A percentile compares a stretch with the other conserved stretches of the same genome.
Conservation (phyloP, 1,140 invertebrate genomes). For the Bombus confusus region DNA sequence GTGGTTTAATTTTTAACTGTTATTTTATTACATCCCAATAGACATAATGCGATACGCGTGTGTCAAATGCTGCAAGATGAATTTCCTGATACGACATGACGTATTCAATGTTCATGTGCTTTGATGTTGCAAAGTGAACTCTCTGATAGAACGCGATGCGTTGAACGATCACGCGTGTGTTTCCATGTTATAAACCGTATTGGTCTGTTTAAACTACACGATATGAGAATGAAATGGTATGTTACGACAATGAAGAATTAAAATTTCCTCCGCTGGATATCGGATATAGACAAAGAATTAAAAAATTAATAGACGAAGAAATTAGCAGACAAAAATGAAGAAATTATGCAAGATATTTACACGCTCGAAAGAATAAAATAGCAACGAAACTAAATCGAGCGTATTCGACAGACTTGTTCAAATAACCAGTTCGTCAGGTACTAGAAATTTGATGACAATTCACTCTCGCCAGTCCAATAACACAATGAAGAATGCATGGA, state of each 20-base stretch:
- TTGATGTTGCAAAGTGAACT: background rate
- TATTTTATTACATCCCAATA: background rate
- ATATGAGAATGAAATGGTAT: too few species aligned
- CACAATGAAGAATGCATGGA: background rate
- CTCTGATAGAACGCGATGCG: background rate
- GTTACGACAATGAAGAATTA: too few species aligned
- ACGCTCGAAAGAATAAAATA: background rate
- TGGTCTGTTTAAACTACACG: background rate
- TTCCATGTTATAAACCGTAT: background rate
- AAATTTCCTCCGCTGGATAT: too few species aligned
- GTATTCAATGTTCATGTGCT: background rate
- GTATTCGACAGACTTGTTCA: background rate
- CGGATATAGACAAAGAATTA: too few species aligned
- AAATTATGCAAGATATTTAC: too few species aligned
- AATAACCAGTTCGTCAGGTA: background rate
- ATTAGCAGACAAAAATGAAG: too few species aligned
- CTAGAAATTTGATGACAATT: background rate
- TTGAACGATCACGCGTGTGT: background rate
- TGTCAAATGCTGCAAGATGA: background rate
- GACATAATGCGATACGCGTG: background rate
- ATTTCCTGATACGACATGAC: background rate
- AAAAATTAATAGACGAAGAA: too few species aligned
- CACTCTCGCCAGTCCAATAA: background rate
- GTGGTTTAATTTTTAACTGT: background rate
- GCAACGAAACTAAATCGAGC: background rate